Conservation (phyloP, 2,797 vertebrate species). For the Champsocephalus gunnari region DNA sequence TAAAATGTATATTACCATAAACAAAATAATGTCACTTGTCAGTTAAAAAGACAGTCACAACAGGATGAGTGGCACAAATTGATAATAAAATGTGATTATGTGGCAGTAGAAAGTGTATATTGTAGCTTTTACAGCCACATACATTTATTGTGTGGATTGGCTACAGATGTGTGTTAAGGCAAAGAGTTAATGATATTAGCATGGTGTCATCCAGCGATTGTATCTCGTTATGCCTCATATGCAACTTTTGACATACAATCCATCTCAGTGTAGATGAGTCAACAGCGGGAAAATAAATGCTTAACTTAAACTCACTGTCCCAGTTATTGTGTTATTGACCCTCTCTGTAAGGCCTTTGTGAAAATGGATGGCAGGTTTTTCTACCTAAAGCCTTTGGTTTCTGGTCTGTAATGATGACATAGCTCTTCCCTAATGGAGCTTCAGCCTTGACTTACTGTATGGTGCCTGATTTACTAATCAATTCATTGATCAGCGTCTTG, state of each 20-base stretch:
- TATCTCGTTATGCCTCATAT: conserved; percentile 14
- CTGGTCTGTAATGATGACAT: conserved; percentile 79
- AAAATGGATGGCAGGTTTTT: conserved; percentile 66
- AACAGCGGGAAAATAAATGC: conserved; percentile 31
- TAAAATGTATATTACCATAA: background rate
- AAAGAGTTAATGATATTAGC: conserved; percentile 4
- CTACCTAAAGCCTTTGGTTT: conserved; percentile 66
- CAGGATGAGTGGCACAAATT: background rate
- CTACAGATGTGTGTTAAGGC: background rate
- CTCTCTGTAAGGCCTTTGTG: conserved; percentile 50
- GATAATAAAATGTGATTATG: background rate
- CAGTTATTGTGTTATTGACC: conserved; percentile 62
- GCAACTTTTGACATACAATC: conserved; percentile 48
- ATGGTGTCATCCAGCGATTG: conserved; percentile 4
- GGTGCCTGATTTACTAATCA: conserved; percentile 80
- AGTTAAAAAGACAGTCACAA: background rate
- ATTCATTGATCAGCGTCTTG: conserved; percentile 76
- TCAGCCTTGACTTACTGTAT: conserved; percentile 79
- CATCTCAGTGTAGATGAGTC: conserved; percentile 32
- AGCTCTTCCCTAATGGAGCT: conserved; percentile 80
- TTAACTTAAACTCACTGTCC: conserved; percentile 47
- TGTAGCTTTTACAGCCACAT: background rate
- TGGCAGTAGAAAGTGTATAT: background rate
- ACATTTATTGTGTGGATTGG: background rate
- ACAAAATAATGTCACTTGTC: background rate